phyloP scores from a whole-genome alignment of 2,113 vertebrate species.

The Plestiodon gilberti region DNA sequence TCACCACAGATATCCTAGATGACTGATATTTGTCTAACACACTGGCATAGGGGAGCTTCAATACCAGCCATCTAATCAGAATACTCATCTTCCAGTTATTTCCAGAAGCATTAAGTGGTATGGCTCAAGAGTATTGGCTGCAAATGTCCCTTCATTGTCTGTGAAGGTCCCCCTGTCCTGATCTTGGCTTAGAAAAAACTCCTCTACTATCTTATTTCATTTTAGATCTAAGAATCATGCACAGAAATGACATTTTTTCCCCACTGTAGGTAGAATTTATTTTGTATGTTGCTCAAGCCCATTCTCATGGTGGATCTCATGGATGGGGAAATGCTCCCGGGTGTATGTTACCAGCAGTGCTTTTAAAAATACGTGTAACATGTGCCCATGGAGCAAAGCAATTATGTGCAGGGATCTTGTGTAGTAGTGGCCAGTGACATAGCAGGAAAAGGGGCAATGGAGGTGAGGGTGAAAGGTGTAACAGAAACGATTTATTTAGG shows the following conservation, averaged over 20 bases:
- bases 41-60: background rate
- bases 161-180: background rate
- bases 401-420: no score
- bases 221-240: background rate
- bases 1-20: background rate
- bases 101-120: background rate
- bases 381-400: no score
- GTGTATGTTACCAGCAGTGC: no score
- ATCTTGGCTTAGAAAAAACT: background rate
- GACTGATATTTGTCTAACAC: background rate
- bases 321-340: background rate
- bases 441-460: no score
- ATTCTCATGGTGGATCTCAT: background rate
- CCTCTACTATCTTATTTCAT: background rate
- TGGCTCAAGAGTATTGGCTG: background rate
- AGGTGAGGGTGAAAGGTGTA: no score
- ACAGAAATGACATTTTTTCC: background rate
- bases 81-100: background rate
- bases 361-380: no score
- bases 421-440: no score
- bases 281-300: background rate
- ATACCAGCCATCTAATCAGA: background rate
- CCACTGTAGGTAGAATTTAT: conserved; percentile 9
- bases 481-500: no score
- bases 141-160: background rate